Evolutionary conservation across 2,113 vertebrate species (phyloP).

Genomic region (Heterotilapia buettikoferi): DNA sequence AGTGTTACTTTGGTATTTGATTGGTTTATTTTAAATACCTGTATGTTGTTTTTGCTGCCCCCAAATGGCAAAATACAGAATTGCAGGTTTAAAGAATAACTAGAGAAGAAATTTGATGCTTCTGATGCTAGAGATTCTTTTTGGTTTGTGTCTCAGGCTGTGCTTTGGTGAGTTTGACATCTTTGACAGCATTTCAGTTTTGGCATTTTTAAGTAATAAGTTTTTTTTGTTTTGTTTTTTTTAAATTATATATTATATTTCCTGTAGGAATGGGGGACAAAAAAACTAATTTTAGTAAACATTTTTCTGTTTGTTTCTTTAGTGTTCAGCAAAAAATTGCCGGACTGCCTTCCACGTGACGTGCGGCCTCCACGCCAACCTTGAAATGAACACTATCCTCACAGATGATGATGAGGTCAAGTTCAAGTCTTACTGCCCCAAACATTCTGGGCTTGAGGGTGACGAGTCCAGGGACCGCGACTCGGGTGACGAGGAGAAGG

Average conservation of each 20-base stretch:
- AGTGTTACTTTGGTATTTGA: neutral
- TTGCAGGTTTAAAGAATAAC: neutral
- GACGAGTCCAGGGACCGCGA: slow-evolving; percentile 44
- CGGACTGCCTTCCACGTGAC: slow-evolving; percentile 94
- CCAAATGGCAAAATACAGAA: neutral
- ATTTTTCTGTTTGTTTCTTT: neutral
- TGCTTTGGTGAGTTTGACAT: neutral
- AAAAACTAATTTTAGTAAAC: neutral
- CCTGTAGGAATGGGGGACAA: neutral
- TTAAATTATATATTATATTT: neutral
- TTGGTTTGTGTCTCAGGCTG: neutral
- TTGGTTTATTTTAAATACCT: neutral
- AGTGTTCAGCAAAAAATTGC: slow-evolving; percentile 98
- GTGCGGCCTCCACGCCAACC: slow-evolving; percentile 83
- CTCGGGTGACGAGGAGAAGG: slow-evolving; percentile 31
- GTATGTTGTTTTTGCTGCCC: neutral
- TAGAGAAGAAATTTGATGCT: neutral
- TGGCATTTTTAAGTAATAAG: neutral
- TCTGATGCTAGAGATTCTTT: neutral
- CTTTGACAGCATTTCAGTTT: neutral
- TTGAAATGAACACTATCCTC: slow-evolving; percentile 94
- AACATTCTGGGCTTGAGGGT: slow-evolving; percentile 78
- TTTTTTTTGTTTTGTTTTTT: neutral
- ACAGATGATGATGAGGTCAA: slow-evolving; percentile 93
- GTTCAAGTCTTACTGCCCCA: slow-evolving; percentile 94